Conservation (phyloP, 2,113 vertebrate species). For the Saimiri boliviensis region DNA sequence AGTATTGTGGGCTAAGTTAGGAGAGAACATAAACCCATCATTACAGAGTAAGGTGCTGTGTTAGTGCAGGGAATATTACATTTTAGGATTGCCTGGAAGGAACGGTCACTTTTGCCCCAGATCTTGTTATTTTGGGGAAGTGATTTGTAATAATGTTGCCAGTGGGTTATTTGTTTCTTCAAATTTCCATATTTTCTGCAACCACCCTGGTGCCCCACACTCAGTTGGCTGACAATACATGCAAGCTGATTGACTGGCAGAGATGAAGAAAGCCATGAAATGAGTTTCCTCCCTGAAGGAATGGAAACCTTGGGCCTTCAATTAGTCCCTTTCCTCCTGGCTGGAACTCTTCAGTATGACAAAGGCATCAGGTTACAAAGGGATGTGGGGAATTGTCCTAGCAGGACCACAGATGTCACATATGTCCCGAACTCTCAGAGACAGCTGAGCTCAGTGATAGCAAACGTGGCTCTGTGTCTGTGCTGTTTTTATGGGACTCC, state of each 20-base stretch:
- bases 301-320: conserved; percentile 73
- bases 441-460: conserved; percentile 80
- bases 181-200: neutral
- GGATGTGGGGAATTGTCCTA: conserved; percentile 76
- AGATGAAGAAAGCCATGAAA: conserved; percentile 71
- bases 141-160: conserved; percentile 12
- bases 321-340: conserved; percentile 68
- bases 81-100: neutral
- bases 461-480: conserved; percentile 49
- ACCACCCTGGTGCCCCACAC: neutral
- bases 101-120: neutral
- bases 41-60: neutral
- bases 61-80: neutral
- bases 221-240: neutral
- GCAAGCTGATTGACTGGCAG: conserved; percentile 59
- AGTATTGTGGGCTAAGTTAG: neutral
- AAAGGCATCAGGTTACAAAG: conserved; percentile 65
- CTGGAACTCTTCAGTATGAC: conserved; percentile 70
- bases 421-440: conserved; percentile 78
- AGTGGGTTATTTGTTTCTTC: conserved; percentile 6
- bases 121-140: neutral
- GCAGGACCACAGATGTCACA: conserved; percentile 79
- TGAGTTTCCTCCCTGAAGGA: conserved; percentile 66
- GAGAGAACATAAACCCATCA: neutral
- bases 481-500: conserved; percentile 71